Conservation (phyloP, 1,140 invertebrate species). For the Aporrectodea caliginosa region DNA sequence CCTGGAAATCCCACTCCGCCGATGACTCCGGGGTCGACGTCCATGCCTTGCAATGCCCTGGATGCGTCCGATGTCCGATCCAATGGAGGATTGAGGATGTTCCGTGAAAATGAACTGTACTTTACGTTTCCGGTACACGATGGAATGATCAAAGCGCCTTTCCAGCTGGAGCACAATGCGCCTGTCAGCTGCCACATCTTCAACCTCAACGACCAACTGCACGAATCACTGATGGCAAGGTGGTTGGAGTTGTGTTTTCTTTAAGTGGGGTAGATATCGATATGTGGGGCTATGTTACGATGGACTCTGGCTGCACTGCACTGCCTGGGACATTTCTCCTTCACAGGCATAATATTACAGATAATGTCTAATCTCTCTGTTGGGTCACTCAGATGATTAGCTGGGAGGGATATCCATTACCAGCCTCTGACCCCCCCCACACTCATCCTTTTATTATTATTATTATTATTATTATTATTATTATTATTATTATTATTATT, state of each 20-base stretch:
- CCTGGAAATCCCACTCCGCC: not conserved
- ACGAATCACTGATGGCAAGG: not conserved
- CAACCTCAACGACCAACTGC: not conserved
- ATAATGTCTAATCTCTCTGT: no score
- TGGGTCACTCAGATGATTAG: no score
- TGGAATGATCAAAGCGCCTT: not conserved
- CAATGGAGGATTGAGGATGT: not conserved
- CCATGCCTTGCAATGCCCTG: not conserved
- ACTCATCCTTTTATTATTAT: not conserved
- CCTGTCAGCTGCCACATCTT: not conserved
- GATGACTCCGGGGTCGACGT: not conserved
- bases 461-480: conserved; percentile 4
- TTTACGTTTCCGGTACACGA: not conserved
- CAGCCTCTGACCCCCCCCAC: not conserved
- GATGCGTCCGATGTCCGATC: no score
- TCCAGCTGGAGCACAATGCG: not conserved
- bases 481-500: not conserved
- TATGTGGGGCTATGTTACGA: no score
- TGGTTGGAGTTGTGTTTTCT: no score
- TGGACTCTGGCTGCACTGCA: no score
- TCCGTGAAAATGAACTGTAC: not conserved
- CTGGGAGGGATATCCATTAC: no score
- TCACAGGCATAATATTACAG: no score
- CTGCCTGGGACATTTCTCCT: no score
- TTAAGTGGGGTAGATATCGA: no score